Evolutionary conservation across 2,797 vertebrate species (phyloP).

Genomic region (Sebastes goodei): DNA sequence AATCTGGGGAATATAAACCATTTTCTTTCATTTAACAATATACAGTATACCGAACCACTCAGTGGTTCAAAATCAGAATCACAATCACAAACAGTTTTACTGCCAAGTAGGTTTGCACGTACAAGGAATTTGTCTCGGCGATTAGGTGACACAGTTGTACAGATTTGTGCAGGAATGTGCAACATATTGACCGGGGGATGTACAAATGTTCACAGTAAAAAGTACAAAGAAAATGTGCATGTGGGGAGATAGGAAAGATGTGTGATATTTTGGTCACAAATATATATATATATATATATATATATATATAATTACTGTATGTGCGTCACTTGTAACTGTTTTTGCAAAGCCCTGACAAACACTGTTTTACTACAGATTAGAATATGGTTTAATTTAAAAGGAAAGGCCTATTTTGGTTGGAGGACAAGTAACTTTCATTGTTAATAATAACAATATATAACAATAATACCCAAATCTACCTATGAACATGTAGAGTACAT

Average conservation of each 20-base stretch:
- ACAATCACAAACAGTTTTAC: background rate
- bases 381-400: background rate
- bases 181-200: background rate
- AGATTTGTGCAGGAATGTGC: background rate
- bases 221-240: background rate
- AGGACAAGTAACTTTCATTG: background rate
- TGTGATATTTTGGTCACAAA: background rate
- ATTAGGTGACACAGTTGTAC: background rate
- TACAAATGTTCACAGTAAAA: background rate
- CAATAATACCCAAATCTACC: background rate
- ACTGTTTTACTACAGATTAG: background rate
- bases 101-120: background rate
- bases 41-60: background rate
- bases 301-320: too few relatives aligned
- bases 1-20: background rate
- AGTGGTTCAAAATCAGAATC: background rate
- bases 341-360: background rate
- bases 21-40: background rate
- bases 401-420: background rate
- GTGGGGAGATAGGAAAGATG: background rate
- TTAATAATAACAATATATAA: too few relatives aligned
- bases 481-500: background rate
- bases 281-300: background rate
- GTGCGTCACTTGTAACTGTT: background rate
- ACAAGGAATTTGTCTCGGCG: background rate